Base-by-base conservation (phyloP, 2,797 vertebrate species). In the Enteromius treurensis region DNA sequence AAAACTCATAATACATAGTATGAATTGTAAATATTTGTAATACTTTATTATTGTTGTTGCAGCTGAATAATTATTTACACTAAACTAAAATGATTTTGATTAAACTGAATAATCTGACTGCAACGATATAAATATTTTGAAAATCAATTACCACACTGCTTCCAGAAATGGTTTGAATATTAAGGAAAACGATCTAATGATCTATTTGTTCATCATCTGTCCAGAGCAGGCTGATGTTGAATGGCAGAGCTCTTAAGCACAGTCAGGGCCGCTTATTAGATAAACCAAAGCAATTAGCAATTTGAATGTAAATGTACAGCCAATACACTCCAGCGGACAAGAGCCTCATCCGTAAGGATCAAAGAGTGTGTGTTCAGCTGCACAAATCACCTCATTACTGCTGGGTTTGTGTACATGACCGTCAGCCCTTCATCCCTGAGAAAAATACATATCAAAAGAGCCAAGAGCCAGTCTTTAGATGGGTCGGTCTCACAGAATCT, bases 241-340 rank as follows among this genome's bases (percentile, higher is more conserved):
- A 70, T 5, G 13, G 34, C 42, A 11, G 79, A 45, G 55, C 26
- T 49, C 15, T 73, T 73, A 73, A 73, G 23, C 55, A 64, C 70
- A 74, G 47, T 60, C 15, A 81, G 69, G 3, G 60, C 10, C 21
- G 26, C 70, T 82, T 53, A 37, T 78, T 83, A 80, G 84, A 77
- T 83, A 49, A 82, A 65, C 19, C 76, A 83, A 53, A 58, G 58
- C 77, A 49, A 75, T 86, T 75, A 83, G 85, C 37, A 77, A 65
- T 75, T 49, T 70, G 15, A 64, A 85, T 85, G 89, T 77, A 79
- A 83, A 86, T 82, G 62, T 77, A 45, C 73, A 75, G 15, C 80
- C 85, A 82, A 81, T 77, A 82, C 90, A 83, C 80, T 78, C 82
- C 89, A 81, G 71, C 65, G 34, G 77, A 86, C 67, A 49, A 58